Evolutionary conservation across 2,888 invertebrate species (phyloP).

Genomic region (Lasioglossum vierecki): DNA sequence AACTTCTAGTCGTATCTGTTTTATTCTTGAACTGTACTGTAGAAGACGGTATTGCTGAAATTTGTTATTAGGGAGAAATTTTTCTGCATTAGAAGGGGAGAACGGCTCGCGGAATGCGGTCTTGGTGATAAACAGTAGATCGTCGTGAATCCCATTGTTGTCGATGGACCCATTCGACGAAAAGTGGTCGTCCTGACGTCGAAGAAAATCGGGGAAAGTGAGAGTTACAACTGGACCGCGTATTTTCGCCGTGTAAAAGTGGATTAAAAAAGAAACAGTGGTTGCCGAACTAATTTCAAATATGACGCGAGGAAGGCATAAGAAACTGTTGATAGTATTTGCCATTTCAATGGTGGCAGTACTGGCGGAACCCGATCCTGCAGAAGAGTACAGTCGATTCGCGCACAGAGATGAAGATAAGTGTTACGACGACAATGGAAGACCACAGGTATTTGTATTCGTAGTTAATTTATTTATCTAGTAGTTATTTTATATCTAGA

Average conservation of each 20-base stretch:
- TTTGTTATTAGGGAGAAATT: conserved; percentile 6
- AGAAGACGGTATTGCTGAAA: not conserved
- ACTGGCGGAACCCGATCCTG: conserved; percentile 78
- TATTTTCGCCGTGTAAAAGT: conserved; percentile 20
- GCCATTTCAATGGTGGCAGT: conserved; percentile 58
- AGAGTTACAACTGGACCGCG: not conserved
- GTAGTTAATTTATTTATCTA: not conserved
- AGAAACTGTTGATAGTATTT: conserved; percentile 54
- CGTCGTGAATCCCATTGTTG: conserved; percentile 28
- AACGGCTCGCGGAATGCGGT: conserved; percentile 63
- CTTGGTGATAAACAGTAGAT: conserved; percentile 63
- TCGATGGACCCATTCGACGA: conserved; percentile 39
- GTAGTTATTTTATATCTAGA: not conserved
- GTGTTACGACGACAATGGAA: conserved; percentile 79
- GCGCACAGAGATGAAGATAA: conserved; percentile 79
- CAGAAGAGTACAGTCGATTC: conserved; percentile 70
- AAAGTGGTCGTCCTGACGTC: conserved; percentile 32
- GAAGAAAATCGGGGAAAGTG: conserved; percentile 34
- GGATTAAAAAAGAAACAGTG: conserved; percentile 11
- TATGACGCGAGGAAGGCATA: conserved; percentile 55
- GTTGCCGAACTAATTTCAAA: conserved; percentile 13
- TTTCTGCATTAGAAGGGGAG: conserved; percentile 48
- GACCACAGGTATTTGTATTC: conserved; percentile 76
- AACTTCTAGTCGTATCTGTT: not conserved
- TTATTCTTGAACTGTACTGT: not conserved